phyloP scores from a whole-genome alignment of 2,113 vertebrate species.

The Plecotus auritus region DNA sequence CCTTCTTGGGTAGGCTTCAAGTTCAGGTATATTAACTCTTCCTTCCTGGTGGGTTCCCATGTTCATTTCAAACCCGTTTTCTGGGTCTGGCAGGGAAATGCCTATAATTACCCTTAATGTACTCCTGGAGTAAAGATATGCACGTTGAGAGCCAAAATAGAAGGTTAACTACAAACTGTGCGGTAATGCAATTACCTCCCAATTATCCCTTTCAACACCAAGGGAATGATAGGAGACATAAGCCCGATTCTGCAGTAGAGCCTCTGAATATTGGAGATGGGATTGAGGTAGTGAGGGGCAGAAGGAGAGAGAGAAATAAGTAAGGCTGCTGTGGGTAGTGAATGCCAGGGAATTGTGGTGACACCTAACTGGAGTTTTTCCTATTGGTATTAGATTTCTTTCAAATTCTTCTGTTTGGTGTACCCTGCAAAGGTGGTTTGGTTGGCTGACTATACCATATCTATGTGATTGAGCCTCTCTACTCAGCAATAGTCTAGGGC shows the following conservation, averaged over 20 bases:
- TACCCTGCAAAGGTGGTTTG: not conserved
- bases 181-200: conserved; percentile 69
- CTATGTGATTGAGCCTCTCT: not conserved
- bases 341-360: not conserved
- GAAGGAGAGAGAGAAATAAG: not conserved
- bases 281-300: not conserved
- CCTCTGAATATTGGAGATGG: conserved; percentile 21
- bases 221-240: conserved; percentile 60
- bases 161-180: conserved; percentile 71
- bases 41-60: conserved; percentile 21
- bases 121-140: conserved; percentile 68
- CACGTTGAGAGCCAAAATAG: conserved; percentile 67
- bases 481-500: not conserved
- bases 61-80: conserved; percentile 5
- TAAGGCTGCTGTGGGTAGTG: not conserved
- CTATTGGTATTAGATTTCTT: not conserved
- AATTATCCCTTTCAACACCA: conserved; percentile 61
- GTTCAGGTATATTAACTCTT: conserved; percentile 1
- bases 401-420: not conserved
- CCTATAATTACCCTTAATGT: conserved; percentile 73
- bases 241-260: conserved; percentile 26
- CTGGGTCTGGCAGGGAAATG: conserved; percentile 61
- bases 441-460: not conserved
- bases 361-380: not conserved
- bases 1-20: conserved; percentile 36